These are phyloP conservation scores for Orbicella faveolata DNA, from an alignment of 64 coral and sea anemone species.

Conservation along the genomic window DNA sequence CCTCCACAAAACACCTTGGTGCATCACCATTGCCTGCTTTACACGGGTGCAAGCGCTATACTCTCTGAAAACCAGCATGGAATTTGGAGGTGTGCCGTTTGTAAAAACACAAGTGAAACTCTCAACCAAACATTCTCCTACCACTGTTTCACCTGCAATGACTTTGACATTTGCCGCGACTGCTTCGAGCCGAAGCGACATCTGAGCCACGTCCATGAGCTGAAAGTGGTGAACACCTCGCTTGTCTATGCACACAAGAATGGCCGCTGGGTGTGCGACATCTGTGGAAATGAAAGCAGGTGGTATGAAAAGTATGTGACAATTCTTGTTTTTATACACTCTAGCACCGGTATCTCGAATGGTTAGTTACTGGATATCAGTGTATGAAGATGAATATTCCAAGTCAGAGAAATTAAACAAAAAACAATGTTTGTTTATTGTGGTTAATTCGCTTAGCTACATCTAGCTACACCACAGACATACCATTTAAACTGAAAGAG, in stretches of 20 bases:
- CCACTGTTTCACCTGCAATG: constrained; percentile 49
- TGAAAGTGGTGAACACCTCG: constrained; percentile 56
- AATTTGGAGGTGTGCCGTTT: constrained; percentile 68
- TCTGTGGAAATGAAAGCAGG: constrained; percentile 68
- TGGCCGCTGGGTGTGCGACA: constrained; percentile 77
- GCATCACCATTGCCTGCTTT: constrained; percentile 59
- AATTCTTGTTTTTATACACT: too few relatives aligned
- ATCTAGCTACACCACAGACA: too few relatives aligned
- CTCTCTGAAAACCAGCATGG: constrained; percentile 53
- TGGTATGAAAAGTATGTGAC: constrained; percentile 67
- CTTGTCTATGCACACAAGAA: constrained; percentile 46
- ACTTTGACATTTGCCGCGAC: constrained; percentile 72
- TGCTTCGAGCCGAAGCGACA: constrained; percentile 55
- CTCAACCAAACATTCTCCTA: constrained; percentile 47
- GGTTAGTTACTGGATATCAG: too few relatives aligned
- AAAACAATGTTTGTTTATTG: too few relatives aligned
- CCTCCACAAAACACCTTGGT: not conserved
- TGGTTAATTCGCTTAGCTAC: too few relatives aligned
- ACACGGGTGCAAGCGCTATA: constrained; percentile 20
- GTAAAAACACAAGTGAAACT: constrained; percentile 45
- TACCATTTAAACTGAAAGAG: too few relatives aligned
- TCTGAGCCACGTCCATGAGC: constrained; percentile 59
- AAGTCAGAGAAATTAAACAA: too few relatives aligned
- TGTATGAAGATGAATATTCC: too few relatives aligned
- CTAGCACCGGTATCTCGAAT: too few relatives aligned